Percentiles rank a stretch among this genome's conserved stretches.
These are phyloP conservation scores for Neotoxoptera formosana DNA, from an alignment of 1,140 invertebrate genomes.

Conservation along the genomic window DNA sequence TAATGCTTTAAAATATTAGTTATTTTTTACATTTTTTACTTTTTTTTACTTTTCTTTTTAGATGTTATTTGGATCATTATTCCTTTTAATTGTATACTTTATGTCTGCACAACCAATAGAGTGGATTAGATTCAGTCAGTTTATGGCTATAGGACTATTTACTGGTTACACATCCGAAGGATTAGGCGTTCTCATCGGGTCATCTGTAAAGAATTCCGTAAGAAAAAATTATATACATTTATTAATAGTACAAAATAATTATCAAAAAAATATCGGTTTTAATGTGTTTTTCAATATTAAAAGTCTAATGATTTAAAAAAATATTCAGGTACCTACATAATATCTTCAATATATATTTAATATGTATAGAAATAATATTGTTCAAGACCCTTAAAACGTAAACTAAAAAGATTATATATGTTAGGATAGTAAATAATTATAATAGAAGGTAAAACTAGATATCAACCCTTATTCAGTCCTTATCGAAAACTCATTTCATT, in stretches of 20 bases:
- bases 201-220: conserved; percentile 76
- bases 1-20: not conserved
- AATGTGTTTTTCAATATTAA: not conserved
- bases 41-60: conserved; percentile 60
- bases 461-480: no score
- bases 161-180: conserved; percentile 79
- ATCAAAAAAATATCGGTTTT: conserved; percentile 35
- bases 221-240: conserved; percentile 62
- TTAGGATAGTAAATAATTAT: no score
- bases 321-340: no score
- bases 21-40: not conserved
- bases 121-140: conserved; percentile 66
- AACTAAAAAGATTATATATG: no score
- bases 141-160: conserved; percentile 73
- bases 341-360: no score
- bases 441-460: no score
- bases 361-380: no score
- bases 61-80: conserved; percentile 63
- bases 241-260: not conserved
- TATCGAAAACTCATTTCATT: no score
- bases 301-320: not conserved
- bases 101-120: conserved; percentile 65
- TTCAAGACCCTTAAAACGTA: no score
- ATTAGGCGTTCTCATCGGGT: conserved; percentile 75
- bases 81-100: conserved; percentile 63